Evolutionary conservation across 2,888 invertebrate genomes (phyloP), one percentile per base, ranked within the genome.

Genomic region (Ophioninae sp.): DNA sequence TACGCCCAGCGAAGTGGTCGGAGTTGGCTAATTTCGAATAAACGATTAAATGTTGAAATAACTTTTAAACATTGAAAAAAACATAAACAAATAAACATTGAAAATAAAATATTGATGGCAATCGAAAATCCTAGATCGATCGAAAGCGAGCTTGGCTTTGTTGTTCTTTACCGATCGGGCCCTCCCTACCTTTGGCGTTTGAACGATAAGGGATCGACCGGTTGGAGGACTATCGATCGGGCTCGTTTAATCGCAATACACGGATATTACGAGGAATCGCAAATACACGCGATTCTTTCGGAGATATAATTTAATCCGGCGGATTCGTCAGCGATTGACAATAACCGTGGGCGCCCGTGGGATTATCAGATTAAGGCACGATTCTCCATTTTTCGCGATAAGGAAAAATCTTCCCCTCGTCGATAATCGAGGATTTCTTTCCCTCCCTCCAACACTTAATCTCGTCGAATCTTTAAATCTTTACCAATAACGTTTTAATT

Each of bases 401-500:
- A 78, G 74, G 51, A 59, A 68, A 68, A 51, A 64, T 17, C 44
- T 37, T 22, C 2, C 23, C 23, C 63, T 17, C 44, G 13, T 0
- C 20, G 2, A 7, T 17, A 10, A 7, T 8, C 30, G 22, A 7
- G 22, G 9, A 3, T 37, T 6, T 37, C 17, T 58, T n/a, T 58
- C 59, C 23, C 13, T 63, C 67, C 10, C 44, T 44, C 9, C 9
- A 9, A 9, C 44, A 2, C 44, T 44, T 0, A 74, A 23, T 77
- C 68, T 80, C 80, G 83, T 77, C 61, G 77, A 83, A 80, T 83
- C 80, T 61, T 82, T 83, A 87, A 87, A 86, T 86, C 84, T 85
- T 86, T 84, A 81, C 85, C 86, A 86, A 87, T 85, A 87, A 85
- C 86, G 85, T 85, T 87, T 85, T 87, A 87, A 87, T 87, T 86